Conservation (phyloP, 2,888 invertebrate genomes). For the Oligia strigilis region DNA sequence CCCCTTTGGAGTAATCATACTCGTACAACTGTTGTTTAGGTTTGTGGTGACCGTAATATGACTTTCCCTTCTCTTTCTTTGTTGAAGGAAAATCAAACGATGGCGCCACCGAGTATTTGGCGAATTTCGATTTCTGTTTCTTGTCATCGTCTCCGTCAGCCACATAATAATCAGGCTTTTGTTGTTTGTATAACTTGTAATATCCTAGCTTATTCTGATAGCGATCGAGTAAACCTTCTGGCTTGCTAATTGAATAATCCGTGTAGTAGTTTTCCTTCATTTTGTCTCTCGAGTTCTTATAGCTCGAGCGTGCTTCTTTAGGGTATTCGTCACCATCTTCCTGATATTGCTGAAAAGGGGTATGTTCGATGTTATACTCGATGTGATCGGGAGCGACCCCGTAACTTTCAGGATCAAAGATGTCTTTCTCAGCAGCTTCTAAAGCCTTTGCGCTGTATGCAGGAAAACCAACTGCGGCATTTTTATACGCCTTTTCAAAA, state of each 20-base stretch:
- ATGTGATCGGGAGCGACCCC: conserved; percentile 75
- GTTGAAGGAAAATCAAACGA: conserved; percentile 70
- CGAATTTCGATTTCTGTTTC: conserved; percentile 74
- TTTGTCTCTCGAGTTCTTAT: conserved; percentile 83
- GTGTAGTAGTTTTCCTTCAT: conserved; percentile 82
- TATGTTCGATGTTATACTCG: conserved; percentile 77
- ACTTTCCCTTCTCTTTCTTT: conserved; percentile 75
- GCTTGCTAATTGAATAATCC: conserved; percentile 82
- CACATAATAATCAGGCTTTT: conserved; percentile 80
- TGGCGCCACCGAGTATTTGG: conserved; percentile 78
- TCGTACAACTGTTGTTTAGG: conserved; percentile 76
- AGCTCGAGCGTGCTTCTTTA: conserved; percentile 77
- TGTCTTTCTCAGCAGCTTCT: conserved; percentile 79
- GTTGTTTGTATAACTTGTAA: conserved; percentile 81
- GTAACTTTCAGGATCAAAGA: conserved; percentile 82
- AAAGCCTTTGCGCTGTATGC: conserved; percentile 76
- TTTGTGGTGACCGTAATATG: conserved; percentile 78
- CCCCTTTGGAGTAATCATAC: conserved; percentile 79
- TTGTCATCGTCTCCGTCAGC: conserved; percentile 70
- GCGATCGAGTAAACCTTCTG: conserved; percentile 79
- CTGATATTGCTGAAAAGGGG: conserved; percentile 83
- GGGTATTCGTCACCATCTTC: conserved; percentile 82
- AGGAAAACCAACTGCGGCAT: conserved; percentile 86
- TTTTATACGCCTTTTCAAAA: conserved; percentile 86
- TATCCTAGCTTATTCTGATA: conserved; percentile 82